Base-by-base conservation (phyloP, 2,797 vertebrate genomes). In the Paramormyrops hopkinsi region DNA sequence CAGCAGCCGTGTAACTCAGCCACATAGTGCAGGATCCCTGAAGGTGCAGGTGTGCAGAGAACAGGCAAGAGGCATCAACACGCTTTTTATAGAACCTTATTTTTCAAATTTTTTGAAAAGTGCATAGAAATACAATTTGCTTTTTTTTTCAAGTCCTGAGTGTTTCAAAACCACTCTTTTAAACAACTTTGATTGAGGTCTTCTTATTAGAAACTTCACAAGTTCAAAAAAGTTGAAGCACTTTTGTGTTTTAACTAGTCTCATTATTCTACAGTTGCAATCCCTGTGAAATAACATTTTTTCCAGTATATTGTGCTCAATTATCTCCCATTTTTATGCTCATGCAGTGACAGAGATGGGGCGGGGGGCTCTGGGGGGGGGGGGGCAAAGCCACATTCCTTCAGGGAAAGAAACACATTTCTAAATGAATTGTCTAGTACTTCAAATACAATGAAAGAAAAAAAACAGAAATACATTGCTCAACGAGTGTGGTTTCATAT, bases 111-210 rank as follows among this genome's bases (percentile, higher is more conserved):
- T 29, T 88, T 48, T 69, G 4, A 12, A 76, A 88, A 48, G 87
- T 69, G 48, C 59, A 69, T 65, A 88, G 87, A 73, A 88, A 59
- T 87, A 33, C 53, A 87, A 59, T 59, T 87, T n/a, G 14, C 19
- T 25, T 90, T 91, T 92, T 92, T 89, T 37, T 89, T 92, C 91
- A 91, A 46, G 90, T 92, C 92, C 91, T 90, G 89, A 92, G 91
- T 92, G 91, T 94, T 94, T 94, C 91, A 90, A 90, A 92, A 93
- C 91, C 89, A 91, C 92, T 93, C 92, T 65, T 94, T 94, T 95
- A 93, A 94, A 93, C 92, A 95, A 94, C 93, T 94, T 94, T 95
- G 93, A 95, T 95, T 93, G 93, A 93, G 91, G 86, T 5, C 88
- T 92, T 89, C 89, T 92, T 91, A 92, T 92, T 94, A 90, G 90